Conservation (phyloP, 1,140 invertebrate species). For the Ephestia elutella region DNA sequence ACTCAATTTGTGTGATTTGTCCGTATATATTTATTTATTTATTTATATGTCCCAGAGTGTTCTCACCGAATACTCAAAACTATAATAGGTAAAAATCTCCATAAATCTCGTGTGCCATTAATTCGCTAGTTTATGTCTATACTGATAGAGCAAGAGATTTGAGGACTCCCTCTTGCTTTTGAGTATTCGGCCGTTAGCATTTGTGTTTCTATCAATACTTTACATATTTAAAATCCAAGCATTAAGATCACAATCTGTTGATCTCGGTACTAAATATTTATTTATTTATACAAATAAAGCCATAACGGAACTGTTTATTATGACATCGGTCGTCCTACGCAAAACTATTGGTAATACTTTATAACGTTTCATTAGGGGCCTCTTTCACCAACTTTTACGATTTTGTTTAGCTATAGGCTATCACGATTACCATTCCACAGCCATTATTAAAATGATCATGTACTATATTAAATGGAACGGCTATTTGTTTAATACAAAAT, state of each 20-base stretch:
- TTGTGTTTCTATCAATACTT: no score
- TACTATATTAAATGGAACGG: background rate
- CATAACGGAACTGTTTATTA: constrained; percentile 41
- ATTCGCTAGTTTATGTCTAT: no score
- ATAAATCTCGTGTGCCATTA: no score
- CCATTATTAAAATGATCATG: constrained; percentile 22
- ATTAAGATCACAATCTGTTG: constrained; percentile 10
- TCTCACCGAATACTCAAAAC: no score
- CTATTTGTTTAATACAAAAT: background rate
- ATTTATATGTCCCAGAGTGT: no score
- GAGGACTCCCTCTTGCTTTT: no score
- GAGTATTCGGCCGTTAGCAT: no score
- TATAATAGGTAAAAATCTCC: no score
- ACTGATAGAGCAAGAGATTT: no score
- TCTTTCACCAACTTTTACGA: constrained; percentile 28
- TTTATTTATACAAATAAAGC: constrained; percentile 31
- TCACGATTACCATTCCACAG: constrained; percentile 30
- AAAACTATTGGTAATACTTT: constrained; percentile 27
- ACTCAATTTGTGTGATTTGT: no score
- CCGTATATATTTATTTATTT: no score
- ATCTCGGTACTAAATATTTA: constrained; percentile 24
- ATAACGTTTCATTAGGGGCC: constrained; percentile 29
- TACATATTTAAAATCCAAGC: background rate
- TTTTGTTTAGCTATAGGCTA: constrained; percentile 33
- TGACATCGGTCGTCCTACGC: constrained; percentile 41